phyloP scores from a whole-genome alignment of 2,113 vertebrate species.

The Takifugu bimaculatus region DNA sequence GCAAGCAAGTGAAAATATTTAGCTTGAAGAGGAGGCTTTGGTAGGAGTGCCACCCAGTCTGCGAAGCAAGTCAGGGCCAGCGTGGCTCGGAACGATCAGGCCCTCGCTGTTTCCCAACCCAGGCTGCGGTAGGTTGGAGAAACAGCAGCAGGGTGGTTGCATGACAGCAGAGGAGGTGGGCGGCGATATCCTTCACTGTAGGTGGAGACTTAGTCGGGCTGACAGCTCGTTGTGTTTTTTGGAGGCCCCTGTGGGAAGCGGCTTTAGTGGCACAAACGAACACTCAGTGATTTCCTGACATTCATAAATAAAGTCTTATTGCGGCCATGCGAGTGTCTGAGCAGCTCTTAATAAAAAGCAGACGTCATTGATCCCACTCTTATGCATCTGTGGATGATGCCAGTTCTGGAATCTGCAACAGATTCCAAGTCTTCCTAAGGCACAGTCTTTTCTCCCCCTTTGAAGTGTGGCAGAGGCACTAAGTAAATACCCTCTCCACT shows the following conservation, averaged over 20 bases:
- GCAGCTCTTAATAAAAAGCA: constrained; percentile 59
- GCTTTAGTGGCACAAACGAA: constrained; percentile 15
- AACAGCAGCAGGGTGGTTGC: constrained; percentile 46
- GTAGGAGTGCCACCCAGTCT: constrained; percentile 52
- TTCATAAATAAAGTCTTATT: constrained; percentile 18
- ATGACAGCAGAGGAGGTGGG: constrained; percentile 45
- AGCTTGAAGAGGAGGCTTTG: constrained; percentile 51
- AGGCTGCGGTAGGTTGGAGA: constrained; percentile 58
- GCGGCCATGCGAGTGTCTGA: constrained; percentile 33
- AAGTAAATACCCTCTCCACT: constrained; percentile 35
- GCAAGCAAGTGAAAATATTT: constrained; percentile 59
- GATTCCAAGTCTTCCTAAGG: constrained; percentile 45
- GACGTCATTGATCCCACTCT: constrained; percentile 40
- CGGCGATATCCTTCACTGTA: constrained; percentile 36
- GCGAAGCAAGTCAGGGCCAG: constrained; percentile 32
- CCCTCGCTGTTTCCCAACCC: constrained; percentile 29
- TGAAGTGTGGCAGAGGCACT: constrained; percentile 50
- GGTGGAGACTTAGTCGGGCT: constrained; percentile 21
- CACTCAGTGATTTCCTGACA: constrained; percentile 7
- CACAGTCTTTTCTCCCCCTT: constrained; percentile 51
- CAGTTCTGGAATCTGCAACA: neutral
- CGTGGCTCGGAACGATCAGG: constrained; percentile 28
- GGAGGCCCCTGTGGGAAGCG: constrained; percentile 8
- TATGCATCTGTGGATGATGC: constrained; percentile 46
- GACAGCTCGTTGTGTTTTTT: constrained; percentile 30